Conservation (phyloP, 53 echinoderm and acorn worm species). For the Hippasteria phrygiana region DNA sequence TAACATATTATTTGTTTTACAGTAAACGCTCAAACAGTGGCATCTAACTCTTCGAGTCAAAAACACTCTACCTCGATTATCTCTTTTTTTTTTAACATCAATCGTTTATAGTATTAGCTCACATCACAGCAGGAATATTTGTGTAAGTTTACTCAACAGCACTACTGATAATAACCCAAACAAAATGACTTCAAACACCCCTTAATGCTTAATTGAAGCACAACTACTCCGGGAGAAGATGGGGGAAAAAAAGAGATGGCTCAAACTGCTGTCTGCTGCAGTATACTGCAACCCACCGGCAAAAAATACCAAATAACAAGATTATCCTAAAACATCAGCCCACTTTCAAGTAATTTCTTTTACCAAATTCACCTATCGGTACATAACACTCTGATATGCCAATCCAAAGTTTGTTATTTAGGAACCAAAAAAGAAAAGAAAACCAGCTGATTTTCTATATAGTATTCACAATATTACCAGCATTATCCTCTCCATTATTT, state of each 20-base stretch:
- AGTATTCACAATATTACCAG: slow-evolving; percentile 53
- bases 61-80: slow-evolving; percentile 46
- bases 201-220: neutral
- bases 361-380: slow-evolving; percentile 26
- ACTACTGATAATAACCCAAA: slow-evolving; percentile 50
- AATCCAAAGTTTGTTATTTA: slow-evolving; percentile 54
- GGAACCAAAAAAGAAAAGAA: slow-evolving; percentile 20
- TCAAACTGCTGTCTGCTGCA: slow-evolving; percentile 29
- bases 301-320: slow-evolving; percentile 4
- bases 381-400: slow-evolving; percentile 54
- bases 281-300: neutral
- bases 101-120: slow-evolving; percentile 67
- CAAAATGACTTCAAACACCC: slow-evolving; percentile 32
- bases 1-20: slow-evolving; percentile 36
- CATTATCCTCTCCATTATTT: neutral
- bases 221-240: slow-evolving; percentile 9
- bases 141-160: slow-evolving; percentile 59
- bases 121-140: slow-evolving; percentile 69
- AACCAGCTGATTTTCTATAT: slow-evolving; percentile 26
- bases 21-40: slow-evolving; percentile 57
- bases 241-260: neutral
- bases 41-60: slow-evolving; percentile 34
- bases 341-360: slow-evolving; percentile 25
- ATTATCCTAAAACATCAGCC: slow-evolving; percentile 34
- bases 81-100: slow-evolving; percentile 52